Conservation (phyloP, 2,888 invertebrate species). For the Drymonia ruficornis region DNA sequence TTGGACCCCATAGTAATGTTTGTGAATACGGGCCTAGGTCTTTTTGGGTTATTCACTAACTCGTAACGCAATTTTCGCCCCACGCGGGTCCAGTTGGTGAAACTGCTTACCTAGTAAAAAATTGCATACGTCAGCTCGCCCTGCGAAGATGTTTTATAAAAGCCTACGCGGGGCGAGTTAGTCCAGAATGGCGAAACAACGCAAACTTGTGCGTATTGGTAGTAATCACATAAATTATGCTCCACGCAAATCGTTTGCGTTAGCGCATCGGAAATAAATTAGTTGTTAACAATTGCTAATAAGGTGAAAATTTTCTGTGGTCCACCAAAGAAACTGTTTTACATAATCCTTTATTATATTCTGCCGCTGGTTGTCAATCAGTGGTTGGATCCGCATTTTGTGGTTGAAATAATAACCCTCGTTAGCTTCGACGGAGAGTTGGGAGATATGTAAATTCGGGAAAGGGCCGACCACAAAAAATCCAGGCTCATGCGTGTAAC, state of each 20-base stretch:
- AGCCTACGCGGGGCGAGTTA: too few relatives aligned
- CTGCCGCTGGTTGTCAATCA: constrained; percentile 71
- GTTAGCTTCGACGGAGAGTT: constrained; percentile 74
- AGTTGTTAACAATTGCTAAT: constrained; percentile 67
- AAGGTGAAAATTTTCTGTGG: constrained; percentile 65
- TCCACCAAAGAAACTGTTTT: constrained; percentile 52
- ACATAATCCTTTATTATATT: constrained; percentile 63
- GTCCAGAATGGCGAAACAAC: constrained; percentile 8
- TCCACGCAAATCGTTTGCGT: constrained; percentile 45
- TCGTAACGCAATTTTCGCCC: too few relatives aligned
- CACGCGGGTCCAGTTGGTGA: too few relatives aligned
- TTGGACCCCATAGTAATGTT: too few relatives aligned
- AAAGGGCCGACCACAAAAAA: constrained; percentile 75
- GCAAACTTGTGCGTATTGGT: constrained; percentile 26
- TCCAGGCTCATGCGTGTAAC: constrained; percentile 68
- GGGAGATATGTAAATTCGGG: constrained; percentile 78
- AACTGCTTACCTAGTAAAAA: too few relatives aligned
- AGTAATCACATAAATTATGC: constrained; percentile 51
- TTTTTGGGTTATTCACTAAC: too few relatives aligned
- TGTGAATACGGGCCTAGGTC: too few relatives aligned
- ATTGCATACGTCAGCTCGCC: too few relatives aligned
- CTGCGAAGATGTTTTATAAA: too few relatives aligned
- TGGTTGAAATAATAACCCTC: constrained; percentile 80
- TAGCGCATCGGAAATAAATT: constrained; percentile 58
- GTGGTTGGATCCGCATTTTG: constrained; percentile 71